Percentiles rank a stretch among this genome's conserved stretches.
phyloP scores from a whole-genome alignment of 2,888 invertebrate species.

The Leucophenga montana region DNA sequence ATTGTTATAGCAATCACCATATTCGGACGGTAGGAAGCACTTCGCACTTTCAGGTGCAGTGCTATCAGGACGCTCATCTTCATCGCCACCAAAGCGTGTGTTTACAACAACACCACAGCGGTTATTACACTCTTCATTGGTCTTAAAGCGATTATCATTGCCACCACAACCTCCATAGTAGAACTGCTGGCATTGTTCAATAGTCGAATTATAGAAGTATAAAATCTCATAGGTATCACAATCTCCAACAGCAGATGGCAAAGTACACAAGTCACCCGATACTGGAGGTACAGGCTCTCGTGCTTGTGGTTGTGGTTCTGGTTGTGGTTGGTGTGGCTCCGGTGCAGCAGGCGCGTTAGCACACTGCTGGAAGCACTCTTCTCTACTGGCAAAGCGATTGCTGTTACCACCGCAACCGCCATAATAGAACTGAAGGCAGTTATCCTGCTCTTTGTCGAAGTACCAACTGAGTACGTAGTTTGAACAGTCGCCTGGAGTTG shows the following conservation, averaged over 20 bases:
- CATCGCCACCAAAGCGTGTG: conserved; percentile 51
- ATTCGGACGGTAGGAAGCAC: conserved; percentile 80
- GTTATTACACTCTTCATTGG: conserved; percentile 78
- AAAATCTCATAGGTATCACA: conserved; percentile 83
- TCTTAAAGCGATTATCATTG: conserved; percentile 87
- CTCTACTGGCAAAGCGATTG: conserved; percentile 84
- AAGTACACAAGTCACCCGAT: conserved; percentile 76
- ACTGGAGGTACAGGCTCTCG: conserved; percentile 72
- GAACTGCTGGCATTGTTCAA: conserved; percentile 82
- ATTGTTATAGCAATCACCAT: conserved; percentile 79
- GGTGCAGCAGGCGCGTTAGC: conserved; percentile 70
- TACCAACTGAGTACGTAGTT: conserved; percentile 85
- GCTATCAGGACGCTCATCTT: conserved; percentile 40
- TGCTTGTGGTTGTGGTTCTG: conserved; percentile 23
- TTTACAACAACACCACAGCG: conserved; percentile 76
- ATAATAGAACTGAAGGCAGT: conserved; percentile 87
- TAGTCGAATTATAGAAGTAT: conserved; percentile 82
- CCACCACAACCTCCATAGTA: conserved; percentile 93
- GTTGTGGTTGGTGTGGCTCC: conserved; percentile 28
- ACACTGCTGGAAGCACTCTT: conserved; percentile 80
- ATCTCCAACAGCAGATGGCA: conserved; percentile 80
- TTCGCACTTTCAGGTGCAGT: conserved; percentile 40
- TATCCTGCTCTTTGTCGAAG: conserved; percentile 82
- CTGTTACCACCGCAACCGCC: conserved; percentile 94
- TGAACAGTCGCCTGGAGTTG: conserved; percentile 82